Evolutionary conservation across 2,888 invertebrate genomes (phyloP), one percentile per base, ranked within the genome.

Genomic region (Choristoneura rosaceana): DNA sequence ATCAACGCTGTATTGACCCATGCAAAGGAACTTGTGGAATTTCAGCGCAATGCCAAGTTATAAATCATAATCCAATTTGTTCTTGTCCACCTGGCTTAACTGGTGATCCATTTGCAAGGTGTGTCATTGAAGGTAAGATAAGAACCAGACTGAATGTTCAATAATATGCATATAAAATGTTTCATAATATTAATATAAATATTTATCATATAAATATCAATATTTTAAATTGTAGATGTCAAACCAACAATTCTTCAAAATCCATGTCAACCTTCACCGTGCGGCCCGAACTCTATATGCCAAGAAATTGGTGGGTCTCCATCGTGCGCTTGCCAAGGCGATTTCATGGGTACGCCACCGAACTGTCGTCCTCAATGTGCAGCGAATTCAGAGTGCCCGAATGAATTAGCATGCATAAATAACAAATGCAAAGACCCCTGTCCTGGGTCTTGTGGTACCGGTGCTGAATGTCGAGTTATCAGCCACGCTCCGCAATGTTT

Each of bases 401-500:
- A 95, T 74, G 94, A 95, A 80, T 86, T 95, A 80, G 97, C 97
- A 15, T 97, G 97, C 82, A 95, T 96, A 25, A 96, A 96, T 84
- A 95, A 96, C 78, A 96, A 96, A 90, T 97, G 97, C 84, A 95
- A 92, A 84, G 96, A 96, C 86, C 97, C 97, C 17, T 97, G 97
- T 81, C 95, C 95, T 38, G 96, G 96, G 50, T 95, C 96, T 12
- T 98, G 98, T 85, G 97, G 97, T 17, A 84, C 91, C 45, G 96
- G 95, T 82, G 96, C 97, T 10, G 95, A 96, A 76, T 97, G 97
- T 80, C 95, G 95, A 77, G 97, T 96, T 0, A 93, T 96, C 12
- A 97, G 97, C 81, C 97, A 97, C 78, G 94, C 96, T 45, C 96
- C 97, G 33, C 96, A 96, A 87, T 98, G 98, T 86, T 92, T 95